Evolutionary conservation across 2,888 invertebrate species (phyloP).

Genomic region (Crematogaster levior): DNA sequence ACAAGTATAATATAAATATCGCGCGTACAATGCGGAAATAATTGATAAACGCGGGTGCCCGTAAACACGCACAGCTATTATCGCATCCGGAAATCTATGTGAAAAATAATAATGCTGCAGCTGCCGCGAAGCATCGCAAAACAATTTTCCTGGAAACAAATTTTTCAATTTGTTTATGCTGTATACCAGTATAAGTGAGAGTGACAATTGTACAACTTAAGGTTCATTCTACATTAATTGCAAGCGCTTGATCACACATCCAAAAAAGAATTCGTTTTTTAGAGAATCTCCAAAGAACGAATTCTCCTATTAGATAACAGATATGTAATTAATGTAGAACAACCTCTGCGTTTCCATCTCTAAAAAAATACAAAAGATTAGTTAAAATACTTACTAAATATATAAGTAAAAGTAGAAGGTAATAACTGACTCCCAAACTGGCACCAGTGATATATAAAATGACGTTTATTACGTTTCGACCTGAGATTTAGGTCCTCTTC

Average conservation of each 20-base stretch:
- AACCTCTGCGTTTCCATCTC: not conserved
- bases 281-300: too few relatives aligned
- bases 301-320: too few relatives aligned
- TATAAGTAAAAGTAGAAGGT: too few relatives aligned
- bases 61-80: conserved; percentile 22
- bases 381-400: not conserved
- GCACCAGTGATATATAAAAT: too few relatives aligned
- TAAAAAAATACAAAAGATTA: not conserved
- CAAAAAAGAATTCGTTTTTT: too few relatives aligned
- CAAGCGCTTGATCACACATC: too few relatives aligned
- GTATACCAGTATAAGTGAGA: not conserved
- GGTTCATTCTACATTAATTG: too few relatives aligned
- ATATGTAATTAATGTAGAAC: too few relatives aligned
- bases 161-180: not conserved
- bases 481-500: too few relatives aligned
- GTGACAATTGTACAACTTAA: not conserved
- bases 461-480: too few relatives aligned
- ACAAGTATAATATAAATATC: conserved; percentile 20
- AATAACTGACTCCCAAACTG: too few relatives aligned
- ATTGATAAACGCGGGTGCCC: conserved; percentile 23
- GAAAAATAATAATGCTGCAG: not conserved
- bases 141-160: not conserved
- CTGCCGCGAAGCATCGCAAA: not conserved
- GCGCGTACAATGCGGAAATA: conserved; percentile 37
- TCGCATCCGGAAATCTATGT: conserved; percentile 3